Evolutionary conservation across 2,888 invertebrate genomes (phyloP), one percentile per base, ranked within the genome.

Genomic region (Lathronympha strigana): DNA sequence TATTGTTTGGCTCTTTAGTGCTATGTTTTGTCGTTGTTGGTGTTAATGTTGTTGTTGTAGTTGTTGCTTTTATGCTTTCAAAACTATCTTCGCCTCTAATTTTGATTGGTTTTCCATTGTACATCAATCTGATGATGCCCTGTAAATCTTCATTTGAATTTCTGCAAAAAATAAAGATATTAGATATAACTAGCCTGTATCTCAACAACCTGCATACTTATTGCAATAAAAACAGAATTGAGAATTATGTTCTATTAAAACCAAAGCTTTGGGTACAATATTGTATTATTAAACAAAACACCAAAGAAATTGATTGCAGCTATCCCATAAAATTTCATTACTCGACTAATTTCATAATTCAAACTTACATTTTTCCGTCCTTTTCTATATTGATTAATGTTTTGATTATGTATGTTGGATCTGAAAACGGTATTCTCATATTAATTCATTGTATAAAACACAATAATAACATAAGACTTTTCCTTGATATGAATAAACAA

Each of bases 381-480:
- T 77, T 76, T 31, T 77, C 79, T 19, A 90, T 86, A 66, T 90
- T 85, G 47, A 90, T 84, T 0, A 83, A 68, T 0, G 89, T 84
- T 70, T 85, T 88, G 36, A 90, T 82, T 40, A 84, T 58, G 11
- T 87, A 67, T 8, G 83, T 80, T 2, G 78, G 76, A 64, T 71
- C 82, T 83, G 76, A 43, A 82, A 82, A 33, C 67, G 19, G 13
- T 1, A 45, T 9, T 36, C 3, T 1, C 1, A 36, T 36, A 36
- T 13, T 36, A 36, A 9, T 1, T 13, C 13, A 3, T 13, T 13
- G 6, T 13, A n/a, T n/a, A n/a, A n/a, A n/a, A n/a, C 36, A 36
- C 36, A 11, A 36, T 4, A 36, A 11, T n/a, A n/a, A n/a, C n/a
- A n/a, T n/a, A n/a, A n/a, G n/a, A n/a, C n/a, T n/a, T n/a, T n/a